A percentile compares a stretch with the other conserved stretches of the same genome.
phyloP scores from a whole-genome alignment of 2,797 vertebrate genomes.

The Dromococcyx pavoninus region DNA sequence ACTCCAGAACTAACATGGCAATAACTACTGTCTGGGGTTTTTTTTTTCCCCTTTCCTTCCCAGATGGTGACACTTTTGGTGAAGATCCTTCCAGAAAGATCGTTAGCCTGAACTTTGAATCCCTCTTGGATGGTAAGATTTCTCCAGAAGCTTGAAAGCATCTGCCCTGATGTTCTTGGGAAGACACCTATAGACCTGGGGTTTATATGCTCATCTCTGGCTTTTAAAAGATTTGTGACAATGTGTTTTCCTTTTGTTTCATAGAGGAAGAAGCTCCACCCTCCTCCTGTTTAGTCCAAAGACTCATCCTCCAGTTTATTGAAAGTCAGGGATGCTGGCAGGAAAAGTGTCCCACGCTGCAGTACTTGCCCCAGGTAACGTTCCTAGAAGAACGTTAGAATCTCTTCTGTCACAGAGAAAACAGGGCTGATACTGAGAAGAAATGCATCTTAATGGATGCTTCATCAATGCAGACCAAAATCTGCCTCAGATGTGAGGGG shows the following conservation, averaged over 20 bases:
- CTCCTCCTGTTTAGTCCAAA: constrained; percentile 77
- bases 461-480: not conserved
- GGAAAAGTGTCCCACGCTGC: constrained; percentile 69
- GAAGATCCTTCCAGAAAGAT: constrained; percentile 66
- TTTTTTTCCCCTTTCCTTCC: not conserved
- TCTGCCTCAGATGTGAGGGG: too few relatives aligned
- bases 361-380: constrained; percentile 75
- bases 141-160: not conserved
- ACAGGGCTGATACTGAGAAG: not conserved
- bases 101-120: constrained; percentile 69
- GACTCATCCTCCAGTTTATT: constrained; percentile 77
- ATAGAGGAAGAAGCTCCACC: constrained; percentile 76
- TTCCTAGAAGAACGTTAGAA: not conserved
- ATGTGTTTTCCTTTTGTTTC: not conserved
- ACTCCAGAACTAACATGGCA: not conserved
- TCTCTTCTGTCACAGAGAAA: not conserved
- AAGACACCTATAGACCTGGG: not conserved
- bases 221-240: not conserved
- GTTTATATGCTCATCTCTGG: not conserved
- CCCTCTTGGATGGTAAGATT: constrained; percentile 78
- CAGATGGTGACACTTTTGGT: constrained; percentile 68
- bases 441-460: not conserved
- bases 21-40: not conserved
- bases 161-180: not conserved
- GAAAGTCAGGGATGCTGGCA: constrained; percentile 68